Conservation (phyloP, 2,113 vertebrate species). For the Equus przewalskii region DNA sequence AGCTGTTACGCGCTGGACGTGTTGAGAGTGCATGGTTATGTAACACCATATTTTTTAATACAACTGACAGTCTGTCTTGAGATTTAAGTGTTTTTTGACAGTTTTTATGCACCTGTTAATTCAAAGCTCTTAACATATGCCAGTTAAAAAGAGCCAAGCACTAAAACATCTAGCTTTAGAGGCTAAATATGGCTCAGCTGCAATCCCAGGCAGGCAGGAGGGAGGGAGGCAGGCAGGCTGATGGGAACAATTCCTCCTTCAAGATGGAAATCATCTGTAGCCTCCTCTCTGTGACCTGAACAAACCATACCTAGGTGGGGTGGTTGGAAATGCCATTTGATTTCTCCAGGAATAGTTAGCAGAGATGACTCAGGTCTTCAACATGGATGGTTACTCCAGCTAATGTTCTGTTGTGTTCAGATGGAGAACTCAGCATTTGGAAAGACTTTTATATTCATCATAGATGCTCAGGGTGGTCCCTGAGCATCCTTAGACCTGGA, state of each 20-base stretch:
- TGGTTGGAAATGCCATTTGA: neutral
- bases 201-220: slow-evolving; percentile 66
- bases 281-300: neutral
- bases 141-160: slow-evolving; percentile 91
- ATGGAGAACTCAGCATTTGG: neutral
- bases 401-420: neutral
- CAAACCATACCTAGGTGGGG: neutral
- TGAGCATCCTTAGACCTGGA: too few species aligned
- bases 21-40: slow-evolving; percentile 89
- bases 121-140: slow-evolving; percentile 92
- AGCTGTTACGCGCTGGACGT: slow-evolving; percentile 83
- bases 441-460: neutral
- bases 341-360: neutral
- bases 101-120: slow-evolving; percentile 93
- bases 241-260: slow-evolving; percentile 65
- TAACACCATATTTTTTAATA: slow-evolving; percentile 90
- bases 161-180: slow-evolving; percentile 88
- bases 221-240: slow-evolving; percentile 19
- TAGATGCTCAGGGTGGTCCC: neutral
- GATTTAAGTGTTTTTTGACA: slow-evolving; percentile 92
- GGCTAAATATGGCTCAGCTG: slow-evolving; percentile 86
- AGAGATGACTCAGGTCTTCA: neutral
- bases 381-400: neutral
- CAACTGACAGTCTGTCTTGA: slow-evolving; percentile 90
- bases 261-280: slow-evolving; percentile 82